phyloP scores from a whole-genome alignment of 2,113 vertebrate species.

The Hucho hucho region DNA sequence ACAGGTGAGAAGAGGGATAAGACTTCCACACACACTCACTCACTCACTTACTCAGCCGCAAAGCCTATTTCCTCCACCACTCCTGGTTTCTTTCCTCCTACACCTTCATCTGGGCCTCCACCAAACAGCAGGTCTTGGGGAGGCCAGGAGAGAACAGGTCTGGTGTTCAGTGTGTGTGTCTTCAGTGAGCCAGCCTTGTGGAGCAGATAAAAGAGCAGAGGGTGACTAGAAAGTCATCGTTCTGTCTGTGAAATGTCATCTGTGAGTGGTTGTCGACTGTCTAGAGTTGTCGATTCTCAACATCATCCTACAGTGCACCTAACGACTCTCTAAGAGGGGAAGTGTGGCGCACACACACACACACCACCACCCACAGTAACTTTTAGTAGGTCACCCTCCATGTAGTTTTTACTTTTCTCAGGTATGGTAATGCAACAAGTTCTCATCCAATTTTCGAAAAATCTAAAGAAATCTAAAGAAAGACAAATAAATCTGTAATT shows the following conservation, averaged over 20 bases:
- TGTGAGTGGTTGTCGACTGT: too few relatives aligned
- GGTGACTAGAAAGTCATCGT: slow-evolving; percentile 44
- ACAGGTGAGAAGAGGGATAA: slow-evolving; percentile 46
- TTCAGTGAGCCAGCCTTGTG: slow-evolving; percentile 53
- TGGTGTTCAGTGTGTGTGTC: not conserved
- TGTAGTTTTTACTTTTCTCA: slow-evolving; percentile 62
- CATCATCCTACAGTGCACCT: too few relatives aligned
- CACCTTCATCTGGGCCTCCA: too few relatives aligned
- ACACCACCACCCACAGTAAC: slow-evolving; percentile 26
- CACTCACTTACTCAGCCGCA: too few relatives aligned
- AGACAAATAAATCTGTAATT: slow-evolving; percentile 57
- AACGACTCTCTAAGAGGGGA: too few relatives aligned
- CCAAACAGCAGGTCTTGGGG: too few relatives aligned
- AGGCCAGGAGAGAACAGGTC: too few relatives aligned
- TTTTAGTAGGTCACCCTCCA: slow-evolving; percentile 71
- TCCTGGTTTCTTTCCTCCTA: too few relatives aligned
- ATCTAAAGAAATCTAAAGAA: slow-evolving; percentile 40
- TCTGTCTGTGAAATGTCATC: slow-evolving; percentile 12
- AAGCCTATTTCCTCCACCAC: too few relatives aligned
- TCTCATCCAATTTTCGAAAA: slow-evolving; percentile 49
- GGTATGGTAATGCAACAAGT: slow-evolving; percentile 53
- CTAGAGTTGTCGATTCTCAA: too few relatives aligned
- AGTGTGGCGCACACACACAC: too few relatives aligned
- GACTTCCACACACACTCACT: not conserved
- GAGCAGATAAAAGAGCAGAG: slow-evolving; percentile 46